Base-by-base conservation (phyloP, 2,888 invertebrate genomes). In the Xanthorhoe designata region DNA sequence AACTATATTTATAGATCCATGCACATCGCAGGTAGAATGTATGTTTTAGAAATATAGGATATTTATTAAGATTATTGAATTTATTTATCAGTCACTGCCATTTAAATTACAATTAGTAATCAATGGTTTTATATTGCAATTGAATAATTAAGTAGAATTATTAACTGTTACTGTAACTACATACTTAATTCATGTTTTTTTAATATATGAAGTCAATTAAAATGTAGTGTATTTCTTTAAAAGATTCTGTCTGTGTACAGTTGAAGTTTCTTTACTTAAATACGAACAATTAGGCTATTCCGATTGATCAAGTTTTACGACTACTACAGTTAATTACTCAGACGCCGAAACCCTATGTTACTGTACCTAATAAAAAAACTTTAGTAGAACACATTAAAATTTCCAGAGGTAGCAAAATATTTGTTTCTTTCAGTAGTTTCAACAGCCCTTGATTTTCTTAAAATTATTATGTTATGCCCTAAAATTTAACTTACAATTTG, bases 1-100 rank as follows among this genome's bases (percentile, higher is more conserved):
- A n/a, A n/a, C n/a, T n/a, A n/a, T n/a, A 50, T 66, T 64, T 67
- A 61, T 57, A 58, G 45, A 61, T 49, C 10, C 56, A 42, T 66
- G 45, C 55, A 56, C 50, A 24, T 18, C 35, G 32, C 53, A 57
- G 54, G 50, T 59, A 55, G 29, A 52, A 64, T 59, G 13, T 59
- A 19, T 7, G n/a, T 52, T 53, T 49, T 32, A 59, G 15, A 59
- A 61, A 54, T 57, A 32, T 51, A 38, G 62, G 35, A 62, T 59
- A 63, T 61, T 60, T 59, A 54, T 63, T 64, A 61, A 52, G 53
- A 64, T 60, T 49, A 58, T 38, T 62, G 59, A 63, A 69, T 57
- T 49, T 55, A 64, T 70, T 50, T 54, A 71, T 68, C 66, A 72
- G 61, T 78, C 79, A 82, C 81, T 83, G 81, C 80, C 80, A 81